Conservation (phyloP, 2,113 vertebrate genomes). For the Felis chaus region DNA sequence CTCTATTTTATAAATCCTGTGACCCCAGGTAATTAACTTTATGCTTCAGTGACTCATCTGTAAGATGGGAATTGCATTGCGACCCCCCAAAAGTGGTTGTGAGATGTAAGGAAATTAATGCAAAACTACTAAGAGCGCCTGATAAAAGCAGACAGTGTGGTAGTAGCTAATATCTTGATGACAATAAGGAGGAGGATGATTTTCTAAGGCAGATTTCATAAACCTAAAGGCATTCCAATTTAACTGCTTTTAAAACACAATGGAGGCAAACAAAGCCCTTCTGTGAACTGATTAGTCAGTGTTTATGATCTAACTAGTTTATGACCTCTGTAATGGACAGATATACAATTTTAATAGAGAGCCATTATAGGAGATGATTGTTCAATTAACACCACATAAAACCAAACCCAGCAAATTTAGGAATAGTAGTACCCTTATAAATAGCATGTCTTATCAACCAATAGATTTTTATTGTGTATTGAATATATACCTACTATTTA, state of each 20-base stretch:
- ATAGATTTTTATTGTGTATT: neutral
- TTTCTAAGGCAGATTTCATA: neutral
- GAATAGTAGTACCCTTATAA: neutral
- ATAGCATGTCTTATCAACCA: neutral
- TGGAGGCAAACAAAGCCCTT: neutral
- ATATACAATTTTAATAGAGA: slow-evolving; percentile 5
- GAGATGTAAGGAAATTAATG: neutral
- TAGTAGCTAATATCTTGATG: neutral
- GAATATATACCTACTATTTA: neutral
- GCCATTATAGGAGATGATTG: neutral
- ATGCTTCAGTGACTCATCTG: neutral
- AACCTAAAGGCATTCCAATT: neutral
- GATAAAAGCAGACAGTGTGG: neutral
- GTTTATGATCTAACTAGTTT: slow-evolving; percentile 25
- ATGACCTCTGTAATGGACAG: slow-evolving; percentile 15
- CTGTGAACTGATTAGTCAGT: neutral
- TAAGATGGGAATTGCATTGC: neutral
- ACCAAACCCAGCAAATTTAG: neutral
- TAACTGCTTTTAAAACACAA: neutral
- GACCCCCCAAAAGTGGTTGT: neutral
- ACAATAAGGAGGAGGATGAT: neutral
- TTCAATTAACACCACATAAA: slow-evolving; percentile 36
- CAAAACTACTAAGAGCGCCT: neutral
- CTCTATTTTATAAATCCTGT: neutral
- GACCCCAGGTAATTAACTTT: neutral